phyloP scores from a whole-genome alignment of 2,797 vertebrate genomes.

The Chrosomus eos region DNA sequence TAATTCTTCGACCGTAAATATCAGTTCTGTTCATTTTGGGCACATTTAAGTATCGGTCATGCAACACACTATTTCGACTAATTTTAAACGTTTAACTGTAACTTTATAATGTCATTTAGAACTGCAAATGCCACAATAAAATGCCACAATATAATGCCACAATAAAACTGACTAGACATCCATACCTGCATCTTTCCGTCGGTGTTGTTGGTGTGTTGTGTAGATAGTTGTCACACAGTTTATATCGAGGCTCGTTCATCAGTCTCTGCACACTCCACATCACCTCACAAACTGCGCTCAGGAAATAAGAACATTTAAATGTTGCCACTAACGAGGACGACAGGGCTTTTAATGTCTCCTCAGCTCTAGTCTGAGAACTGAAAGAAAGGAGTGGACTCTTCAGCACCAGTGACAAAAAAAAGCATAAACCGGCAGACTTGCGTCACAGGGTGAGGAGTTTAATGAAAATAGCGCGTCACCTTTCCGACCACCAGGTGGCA shows the following conservation, averaged over 20 bases:
- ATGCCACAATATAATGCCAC: too few species aligned
- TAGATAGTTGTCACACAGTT: constrained; percentile 28
- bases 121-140: too few species aligned
- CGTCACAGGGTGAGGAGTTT: constrained; percentile 55
- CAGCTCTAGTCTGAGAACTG: constrained; percentile 11
- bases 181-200: constrained; percentile 48
- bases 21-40: background rate
- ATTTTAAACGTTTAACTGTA: constrained; percentile 15
- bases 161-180: background rate
- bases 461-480: constrained; percentile 23
- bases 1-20: background rate
- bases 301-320: background rate
- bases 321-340: constrained; percentile 6
- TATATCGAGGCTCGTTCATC: constrained; percentile 15
- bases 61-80: background rate
- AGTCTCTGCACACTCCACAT: constrained; percentile 34
- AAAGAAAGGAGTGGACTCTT: constrained; percentile 46
- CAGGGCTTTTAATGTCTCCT: background rate
- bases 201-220: constrained; percentile 29
- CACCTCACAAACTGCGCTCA: constrained; percentile 4
- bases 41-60: constrained; percentile 25
- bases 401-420: constrained; percentile 46
- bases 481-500: constrained; percentile 55
- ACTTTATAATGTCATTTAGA: constrained; percentile 43
- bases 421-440: constrained; percentile 44